Evolutionary conservation across 2,888 invertebrate species (phyloP), one percentile per base, ranked within the genome.

Genomic region (Zelleria hepariella): DNA sequence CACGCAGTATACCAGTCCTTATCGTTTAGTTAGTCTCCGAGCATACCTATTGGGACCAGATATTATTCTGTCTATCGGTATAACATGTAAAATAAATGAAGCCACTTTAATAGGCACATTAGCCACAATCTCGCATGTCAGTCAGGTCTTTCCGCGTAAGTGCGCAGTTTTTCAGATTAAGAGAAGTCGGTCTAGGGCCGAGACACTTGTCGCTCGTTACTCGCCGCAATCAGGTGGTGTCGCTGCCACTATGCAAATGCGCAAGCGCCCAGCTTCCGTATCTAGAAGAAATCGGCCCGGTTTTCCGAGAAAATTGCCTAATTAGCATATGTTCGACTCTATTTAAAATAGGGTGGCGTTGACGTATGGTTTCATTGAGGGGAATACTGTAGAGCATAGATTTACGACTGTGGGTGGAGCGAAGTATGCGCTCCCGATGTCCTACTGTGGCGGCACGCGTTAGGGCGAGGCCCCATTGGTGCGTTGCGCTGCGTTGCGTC

Each of bases 301-400:
- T 76, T 82, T 78, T 74, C 75, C 67, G 63, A 74, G 76, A 75
- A 80, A 76, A 82, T 78, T 74, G 68, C 73, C 71, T 75, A 68
- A 75, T 77, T 81, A 80, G 68, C 79, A 59, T 59, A 59, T 27
- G 47, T 57, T 57, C n/a, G n/a, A 23, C 47, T 24, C 47, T 21
- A 57, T 57, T 77, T 79, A 66, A 69, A 68, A 68, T 68, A 69
- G 70, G 61, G 61, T 61, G 56, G 57, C 53, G 49, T 21, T 18
- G 21, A 55, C n/a, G 55, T 27, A 26, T 26, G 8, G 21, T 21
- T 55, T 55, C 55, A 21, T 21, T 55, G 32, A 55, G 2, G 32
- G 18, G 25, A 51, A 15, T 42, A 42, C 15, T 42, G 32, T 42
- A 42, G 32, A 42, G 15, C 32, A 15, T 42, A 15, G 32, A 42